A percentile compares a stretch with the other conserved stretches of the same genome.
phyloP scores from a whole-genome alignment of 2,797 vertebrate species.

The Eptatretus atami region DNA sequence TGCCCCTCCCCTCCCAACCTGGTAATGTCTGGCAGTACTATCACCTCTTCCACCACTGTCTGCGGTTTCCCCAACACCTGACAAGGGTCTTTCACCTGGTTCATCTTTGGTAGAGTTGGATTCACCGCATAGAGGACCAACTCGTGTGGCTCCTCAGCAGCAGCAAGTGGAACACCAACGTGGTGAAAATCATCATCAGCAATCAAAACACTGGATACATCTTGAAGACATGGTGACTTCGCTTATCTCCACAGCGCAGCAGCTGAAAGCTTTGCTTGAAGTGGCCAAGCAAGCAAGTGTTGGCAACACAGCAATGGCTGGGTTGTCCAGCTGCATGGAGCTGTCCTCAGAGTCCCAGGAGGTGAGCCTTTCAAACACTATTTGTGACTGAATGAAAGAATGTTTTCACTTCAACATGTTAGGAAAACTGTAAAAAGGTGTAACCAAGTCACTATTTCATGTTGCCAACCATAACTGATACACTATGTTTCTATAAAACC shows the following conservation, averaged over 20 bases:
- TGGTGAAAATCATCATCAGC: constrained; percentile 12
- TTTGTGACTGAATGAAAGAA: too few relatives aligned
- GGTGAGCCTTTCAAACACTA: too few relatives aligned
- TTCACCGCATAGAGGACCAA: neutral
- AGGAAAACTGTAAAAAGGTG: too few relatives aligned
- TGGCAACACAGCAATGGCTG: constrained; percentile 7
- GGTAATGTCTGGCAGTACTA: constrained; percentile 19
- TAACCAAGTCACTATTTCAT: too few relatives aligned
- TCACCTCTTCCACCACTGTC: constrained; percentile 49
- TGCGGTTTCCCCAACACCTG: constrained; percentile 19
- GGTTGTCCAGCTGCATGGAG: too few relatives aligned
- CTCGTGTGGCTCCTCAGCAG: neutral
- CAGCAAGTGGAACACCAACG: neutral
- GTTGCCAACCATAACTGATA: too few relatives aligned
- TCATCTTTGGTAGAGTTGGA: neutral
- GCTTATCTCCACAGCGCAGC: constrained; percentile 44
- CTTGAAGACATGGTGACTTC: constrained; percentile 69
- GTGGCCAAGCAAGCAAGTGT: constrained; percentile 47
- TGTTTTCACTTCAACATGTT: too few relatives aligned
- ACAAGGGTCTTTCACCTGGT: constrained; percentile 16
- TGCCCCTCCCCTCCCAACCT: neutral
- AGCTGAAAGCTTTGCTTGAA: constrained; percentile 54
- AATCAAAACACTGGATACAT: constrained; percentile 39
- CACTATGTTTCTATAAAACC: too few relatives aligned
- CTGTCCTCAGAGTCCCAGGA: too few relatives aligned